These are phyloP conservation scores for Halotydeus destructor DNA, from an alignment of 1,140 invertebrate genomes.

Conservation along the genomic window DNA sequence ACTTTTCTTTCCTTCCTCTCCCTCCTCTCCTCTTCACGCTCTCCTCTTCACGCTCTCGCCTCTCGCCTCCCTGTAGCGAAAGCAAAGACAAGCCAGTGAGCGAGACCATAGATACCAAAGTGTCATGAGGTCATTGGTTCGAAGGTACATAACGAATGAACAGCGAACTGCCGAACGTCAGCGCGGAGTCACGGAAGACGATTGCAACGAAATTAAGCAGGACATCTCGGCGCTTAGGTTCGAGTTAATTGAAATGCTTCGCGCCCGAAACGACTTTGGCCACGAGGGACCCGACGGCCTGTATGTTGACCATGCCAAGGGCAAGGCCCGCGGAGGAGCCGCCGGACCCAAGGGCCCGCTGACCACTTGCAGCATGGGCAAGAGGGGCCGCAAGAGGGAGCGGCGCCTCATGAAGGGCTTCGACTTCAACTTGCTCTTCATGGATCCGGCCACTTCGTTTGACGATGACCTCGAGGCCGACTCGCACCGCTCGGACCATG, in stretches of 20 bases:
- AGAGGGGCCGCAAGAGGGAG: slow-evolving; percentile 79
- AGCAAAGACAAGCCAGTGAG: slow-evolving; percentile 69
- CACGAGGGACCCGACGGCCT: background rate
- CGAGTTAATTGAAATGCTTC: slow-evolving; percentile 85
- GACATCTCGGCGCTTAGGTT: slow-evolving; percentile 85
- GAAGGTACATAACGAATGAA: slow-evolving; percentile 83
- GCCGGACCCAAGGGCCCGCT: background rate
- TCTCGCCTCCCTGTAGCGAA: too few relatives aligned
- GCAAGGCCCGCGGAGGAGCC: background rate
- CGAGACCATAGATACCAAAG: slow-evolving; percentile 69
- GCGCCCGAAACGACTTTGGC: slow-evolving; percentile 20
- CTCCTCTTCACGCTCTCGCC: too few relatives aligned
- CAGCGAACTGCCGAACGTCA: slow-evolving; percentile 79
- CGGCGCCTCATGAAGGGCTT: slow-evolving; percentile 80
- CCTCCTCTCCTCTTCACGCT: too few relatives aligned
- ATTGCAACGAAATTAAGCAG: slow-evolving; percentile 97
- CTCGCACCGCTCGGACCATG: background rate
- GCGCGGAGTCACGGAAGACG: slow-evolving; percentile 83
- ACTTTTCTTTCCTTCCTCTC: too few relatives aligned
- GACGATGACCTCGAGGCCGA: slow-evolving; percentile 8
- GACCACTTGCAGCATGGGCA: slow-evolving; percentile 41
- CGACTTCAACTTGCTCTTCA: slow-evolving; percentile 31
- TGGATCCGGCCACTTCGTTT: slow-evolving; percentile 9
- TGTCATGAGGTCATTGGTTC: slow-evolving; percentile 84
- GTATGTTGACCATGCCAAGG: background rate